Base-by-base conservation (phyloP, 2,113 vertebrate species). In the Pelecanoides urinatrix region DNA sequence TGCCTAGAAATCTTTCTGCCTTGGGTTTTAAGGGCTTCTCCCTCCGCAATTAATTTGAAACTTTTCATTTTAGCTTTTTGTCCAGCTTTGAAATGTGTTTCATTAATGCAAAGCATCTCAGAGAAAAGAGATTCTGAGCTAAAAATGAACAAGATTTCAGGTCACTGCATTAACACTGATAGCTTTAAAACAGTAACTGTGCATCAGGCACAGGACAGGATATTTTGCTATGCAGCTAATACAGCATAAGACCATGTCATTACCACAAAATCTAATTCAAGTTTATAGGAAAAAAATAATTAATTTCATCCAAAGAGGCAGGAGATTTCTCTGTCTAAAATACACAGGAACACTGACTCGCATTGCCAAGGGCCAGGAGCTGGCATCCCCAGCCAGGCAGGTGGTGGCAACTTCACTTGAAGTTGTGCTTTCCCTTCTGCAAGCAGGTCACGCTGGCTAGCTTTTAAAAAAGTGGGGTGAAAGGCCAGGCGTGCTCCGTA, bases 81-180 rank as follows among this genome's bases (percentile, higher is more conserved):
- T 85, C n/a, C 47, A 81, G 70, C 62, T 94, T 61, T 65, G 30
- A 78, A 87, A 92, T 14, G 1, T 72, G 40, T 58, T 96, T 89
- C 73, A 75, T 62, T 90, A 93, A 83, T 65, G 45, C 67, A 89
- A 84, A 84, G 26, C n/a, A 72, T 52, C 53, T 83, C 44, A 53
- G 36, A 79, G 50, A 66, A 86, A 79, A 92, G 67, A 83, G 42
- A 13, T 80, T 61, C 91, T 56, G n/a, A 92, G 53, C 58, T 76
- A n/a, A 70, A 91, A 88, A 30, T 13, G 21, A 91, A 25, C 47
- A 78, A 30, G 53, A 86, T 80, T 90, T 88, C 75, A 92, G 78
- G 53, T 86, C 79, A 86, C 36, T 76, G 58, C 58, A 90, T 86
- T 83, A 79, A 88, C 63, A 89, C 0, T 44, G 62, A 94, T 32